These are phyloP conservation scores for Pseudobourletiella spinata DNA, from an alignment of 1,140 invertebrate genomes.

Conservation along the genomic window DNA sequence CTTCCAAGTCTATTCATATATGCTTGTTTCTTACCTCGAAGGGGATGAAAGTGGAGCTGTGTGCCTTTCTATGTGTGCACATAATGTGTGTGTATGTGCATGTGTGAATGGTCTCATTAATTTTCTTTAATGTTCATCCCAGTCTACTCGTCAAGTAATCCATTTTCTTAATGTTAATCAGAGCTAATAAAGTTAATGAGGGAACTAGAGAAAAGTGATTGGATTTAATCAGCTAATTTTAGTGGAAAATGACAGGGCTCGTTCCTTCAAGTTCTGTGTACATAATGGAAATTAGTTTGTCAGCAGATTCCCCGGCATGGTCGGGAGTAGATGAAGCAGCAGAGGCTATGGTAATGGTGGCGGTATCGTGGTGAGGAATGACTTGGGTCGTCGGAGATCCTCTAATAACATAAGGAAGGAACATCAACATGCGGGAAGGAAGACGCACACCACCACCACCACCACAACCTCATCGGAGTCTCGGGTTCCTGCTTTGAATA, in stretches of 20 bases:
- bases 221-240: constrained; percentile 4
- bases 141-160: no score
- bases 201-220: background rate
- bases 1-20: no score
- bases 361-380: no score
- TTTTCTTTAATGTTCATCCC: no score
- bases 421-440: background rate
- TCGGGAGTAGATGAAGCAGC: background rate
- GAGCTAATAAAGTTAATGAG: background rate
- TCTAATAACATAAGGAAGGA: background rate
- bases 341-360: background rate
- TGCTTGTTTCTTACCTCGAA: no score
- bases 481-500: no score
- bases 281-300: constrained; percentile 8
- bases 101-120: no score
- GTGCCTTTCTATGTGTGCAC: no score
- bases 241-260: background rate
- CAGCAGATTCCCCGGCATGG: background rate
- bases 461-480: background rate
- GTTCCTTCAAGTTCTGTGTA: background rate
- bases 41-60: no score
- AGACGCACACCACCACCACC: background rate
- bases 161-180: background rate
- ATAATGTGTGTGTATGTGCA: no score
- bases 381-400: no score